A percentile compares a stretch with the other conserved stretches of the same genome.
phyloP scores from a whole-genome alignment of 1,140 invertebrate genomes.

The Caerostris extrusa region DNA sequence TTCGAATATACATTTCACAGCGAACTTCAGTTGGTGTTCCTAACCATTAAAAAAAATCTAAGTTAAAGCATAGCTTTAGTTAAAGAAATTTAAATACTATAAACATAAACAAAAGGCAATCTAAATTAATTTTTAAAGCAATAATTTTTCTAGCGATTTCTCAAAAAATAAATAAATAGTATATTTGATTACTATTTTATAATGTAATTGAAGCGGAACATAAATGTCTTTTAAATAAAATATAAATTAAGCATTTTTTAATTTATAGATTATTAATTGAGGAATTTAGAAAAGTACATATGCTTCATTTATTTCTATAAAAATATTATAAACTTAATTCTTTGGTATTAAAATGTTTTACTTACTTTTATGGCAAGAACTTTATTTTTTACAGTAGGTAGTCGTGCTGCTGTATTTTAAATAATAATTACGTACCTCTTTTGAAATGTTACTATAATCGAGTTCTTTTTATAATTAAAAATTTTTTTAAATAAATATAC shows the following conservation, averaged over 20 bases:
- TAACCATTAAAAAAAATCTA: conserved; percentile 56
- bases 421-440: background rate
- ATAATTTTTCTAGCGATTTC: background rate
- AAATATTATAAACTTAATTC: no score
- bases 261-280: no score
- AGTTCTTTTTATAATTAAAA: background rate
- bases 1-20: conserved; percentile 83
- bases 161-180: no score
- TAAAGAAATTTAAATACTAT: background rate
- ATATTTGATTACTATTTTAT: no score
- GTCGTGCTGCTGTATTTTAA: background rate
- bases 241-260: no score
- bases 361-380: background rate
- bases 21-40: conserved; percentile 81
- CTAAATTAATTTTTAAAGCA: background rate
- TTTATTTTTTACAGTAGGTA: background rate
- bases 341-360: background rate
- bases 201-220: no score
- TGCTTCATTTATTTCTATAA: no score
- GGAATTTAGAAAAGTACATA: no score
- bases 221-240: no score
- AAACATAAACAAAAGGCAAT: background rate
- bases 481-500: no score
- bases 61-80: background rate
- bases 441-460: background rate